Conservation (phyloP, 2,797 vertebrate species). For the Eptatretus atami region DNA sequence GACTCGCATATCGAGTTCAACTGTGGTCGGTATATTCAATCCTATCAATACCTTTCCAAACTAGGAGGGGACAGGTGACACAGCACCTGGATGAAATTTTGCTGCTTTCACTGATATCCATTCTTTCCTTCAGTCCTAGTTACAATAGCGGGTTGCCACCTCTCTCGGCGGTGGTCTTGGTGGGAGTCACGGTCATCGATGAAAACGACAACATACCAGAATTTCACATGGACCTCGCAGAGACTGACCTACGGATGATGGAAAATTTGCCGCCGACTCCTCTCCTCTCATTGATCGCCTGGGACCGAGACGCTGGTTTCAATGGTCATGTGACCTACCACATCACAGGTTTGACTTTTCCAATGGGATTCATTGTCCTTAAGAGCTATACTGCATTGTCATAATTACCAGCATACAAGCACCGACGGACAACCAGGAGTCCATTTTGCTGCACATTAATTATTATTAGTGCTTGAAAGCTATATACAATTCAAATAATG, state of each 20-base stretch:
- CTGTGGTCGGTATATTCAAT: no score
- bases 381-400: no score
- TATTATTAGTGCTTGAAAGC: no score
- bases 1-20: no score
- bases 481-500: no score
- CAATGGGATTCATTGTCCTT: no score
- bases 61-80: no score
- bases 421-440: no score
- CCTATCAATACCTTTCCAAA: no score
- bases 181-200: constrained; percentile 35
- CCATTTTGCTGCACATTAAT: no score
- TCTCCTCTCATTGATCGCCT: constrained; percentile 38
- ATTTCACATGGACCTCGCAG: constrained; percentile 31
- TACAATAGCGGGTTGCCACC: constrained; percentile 41
- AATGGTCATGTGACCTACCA: constrained; percentile 31
- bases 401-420: no score
- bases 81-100: no score
- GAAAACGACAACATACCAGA: constrained; percentile 48
- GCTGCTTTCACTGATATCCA: not conserved
- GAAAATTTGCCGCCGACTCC: constrained; percentile 37
- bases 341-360: constrained; percentile 24
- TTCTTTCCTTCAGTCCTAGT: constrained; percentile 32
- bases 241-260: constrained; percentile 38
- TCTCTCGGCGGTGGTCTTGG: constrained; percentile 30
- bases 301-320: constrained; percentile 33